Conservation (phyloP, 1,140 invertebrate species). For the Phymorhynchus buccinoides region DNA sequence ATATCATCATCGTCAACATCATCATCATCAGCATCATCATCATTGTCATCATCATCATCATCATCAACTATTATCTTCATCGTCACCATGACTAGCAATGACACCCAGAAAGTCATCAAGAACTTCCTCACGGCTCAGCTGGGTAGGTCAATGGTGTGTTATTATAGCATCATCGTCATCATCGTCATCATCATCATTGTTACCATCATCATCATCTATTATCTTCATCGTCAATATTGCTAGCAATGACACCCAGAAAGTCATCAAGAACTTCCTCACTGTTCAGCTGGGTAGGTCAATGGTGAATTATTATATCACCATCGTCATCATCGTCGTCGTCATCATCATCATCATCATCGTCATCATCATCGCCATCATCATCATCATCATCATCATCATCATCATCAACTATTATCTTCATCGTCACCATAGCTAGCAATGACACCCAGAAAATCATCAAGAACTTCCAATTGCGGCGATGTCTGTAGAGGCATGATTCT, state of each 20-base stretch:
- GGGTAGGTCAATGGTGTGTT: no score
- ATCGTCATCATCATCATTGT: no score
- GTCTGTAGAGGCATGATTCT: no score
- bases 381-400: neutral
- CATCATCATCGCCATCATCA: no score
- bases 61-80: no score
- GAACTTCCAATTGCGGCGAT: no score
- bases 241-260: neutral
- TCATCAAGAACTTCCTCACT: conserved; percentile 14
- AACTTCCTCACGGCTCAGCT: neutral
- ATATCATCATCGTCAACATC: no score
- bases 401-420: neutral
- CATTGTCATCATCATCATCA: no score
- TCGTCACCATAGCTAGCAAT: neutral
- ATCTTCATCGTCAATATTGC: neutral
- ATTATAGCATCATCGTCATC: no score
- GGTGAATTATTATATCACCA: neutral
- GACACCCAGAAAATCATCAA: neutral
- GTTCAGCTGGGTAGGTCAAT: neutral
- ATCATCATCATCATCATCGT: neutral
- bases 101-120: neutral
- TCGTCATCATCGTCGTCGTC: neutral
- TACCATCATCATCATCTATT: no score
- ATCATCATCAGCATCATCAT: no score
- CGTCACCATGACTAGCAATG: no score